Evolutionary conservation across 2,113 vertebrate genomes (phyloP), one percentile per base, ranked within the genome.

Genomic region (Ciconia stormi): DNA sequence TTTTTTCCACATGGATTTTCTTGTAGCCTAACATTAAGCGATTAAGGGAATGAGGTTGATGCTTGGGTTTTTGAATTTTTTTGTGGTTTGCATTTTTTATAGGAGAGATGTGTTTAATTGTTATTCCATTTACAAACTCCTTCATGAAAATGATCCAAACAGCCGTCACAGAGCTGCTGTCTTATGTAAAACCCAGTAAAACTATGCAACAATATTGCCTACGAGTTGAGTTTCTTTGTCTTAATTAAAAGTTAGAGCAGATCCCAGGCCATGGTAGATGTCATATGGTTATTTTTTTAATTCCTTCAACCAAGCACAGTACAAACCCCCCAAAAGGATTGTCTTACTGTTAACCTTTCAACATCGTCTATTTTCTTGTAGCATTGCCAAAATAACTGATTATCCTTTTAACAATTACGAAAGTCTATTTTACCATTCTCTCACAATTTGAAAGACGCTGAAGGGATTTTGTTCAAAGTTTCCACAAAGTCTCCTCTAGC

Each of bases 401-500:
- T 80, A 63, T 66, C 50, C 49, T 90, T 96, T 55, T 92, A 88
- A 73, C 63, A 71, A 83, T 86, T 83, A 70, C 49, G 47, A 8
- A 90, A 76, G 32, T 58, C 73, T 82, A 59, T 88, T 96, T 94
- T 90, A 80, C 63, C 55, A 66, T 46, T 88, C 46, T 72, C 38
- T 12, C 44, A 69, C 49, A 61, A 67, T 83, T 93, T 6, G 2
- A 66, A 90, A 86, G 42, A 47, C 3, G 2, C 13, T 90, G 61
- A 82, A 77, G n/a, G 44, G 67, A 92, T 94, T 94, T 92, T 79
- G 56, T 90, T 93, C 82, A 92, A 86, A 96, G 38, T 96, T 96
- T 97, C 93, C 95, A 83, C 2, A 3, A 77, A 92, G 84, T 77
- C 58, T 93, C 25, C 62, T 95, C 49, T 94, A 95, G 71, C 50